Percentiles rank a stretch among this genome's conserved stretches.
Evolutionary conservation across 2,113 vertebrate species (phyloP).

Genomic region (Trochalopteron elliotii): DNA sequence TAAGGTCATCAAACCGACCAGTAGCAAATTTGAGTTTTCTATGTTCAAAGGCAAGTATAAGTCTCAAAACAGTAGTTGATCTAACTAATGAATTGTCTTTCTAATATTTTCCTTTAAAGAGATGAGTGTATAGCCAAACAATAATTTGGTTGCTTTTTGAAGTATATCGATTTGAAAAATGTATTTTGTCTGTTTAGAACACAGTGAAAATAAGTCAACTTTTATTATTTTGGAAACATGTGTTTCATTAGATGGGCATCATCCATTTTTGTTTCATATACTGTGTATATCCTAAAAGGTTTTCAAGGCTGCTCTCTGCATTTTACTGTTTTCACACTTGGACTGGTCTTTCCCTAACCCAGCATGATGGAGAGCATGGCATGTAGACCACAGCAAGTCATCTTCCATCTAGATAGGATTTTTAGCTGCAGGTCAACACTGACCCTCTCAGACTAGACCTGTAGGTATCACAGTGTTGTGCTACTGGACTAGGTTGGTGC

Average conservation of each 20-base stretch:
- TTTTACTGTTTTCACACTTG: neutral
- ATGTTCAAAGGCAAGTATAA: neutral
- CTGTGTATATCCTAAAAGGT: neutral
- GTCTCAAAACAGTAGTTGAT: neutral
- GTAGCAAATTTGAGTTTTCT: neutral
- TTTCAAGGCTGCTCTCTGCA: neutral
- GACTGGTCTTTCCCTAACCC: neutral
- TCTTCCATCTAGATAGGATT: neutral
- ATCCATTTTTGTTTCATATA: neutral
- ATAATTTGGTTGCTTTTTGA: neutral
- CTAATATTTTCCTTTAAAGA: neutral
- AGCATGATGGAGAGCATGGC: neutral
- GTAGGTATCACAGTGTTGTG: neutral
- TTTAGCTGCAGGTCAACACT: neutral
- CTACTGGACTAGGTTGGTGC: neutral
- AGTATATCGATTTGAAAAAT: neutral
- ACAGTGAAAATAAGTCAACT: neutral
- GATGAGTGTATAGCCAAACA: neutral
- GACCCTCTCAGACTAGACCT: neutral
- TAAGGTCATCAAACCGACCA: neutral
- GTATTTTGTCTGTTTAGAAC: neutral
- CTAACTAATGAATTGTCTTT: neutral
- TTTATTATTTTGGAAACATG: neutral
- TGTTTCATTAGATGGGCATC: neutral
- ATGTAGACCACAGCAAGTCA: fast-evolving